These are phyloP conservation scores for Hemibagrus wyckioides DNA, from an alignment of 2,113 vertebrate species.

Conservation along the genomic window DNA sequence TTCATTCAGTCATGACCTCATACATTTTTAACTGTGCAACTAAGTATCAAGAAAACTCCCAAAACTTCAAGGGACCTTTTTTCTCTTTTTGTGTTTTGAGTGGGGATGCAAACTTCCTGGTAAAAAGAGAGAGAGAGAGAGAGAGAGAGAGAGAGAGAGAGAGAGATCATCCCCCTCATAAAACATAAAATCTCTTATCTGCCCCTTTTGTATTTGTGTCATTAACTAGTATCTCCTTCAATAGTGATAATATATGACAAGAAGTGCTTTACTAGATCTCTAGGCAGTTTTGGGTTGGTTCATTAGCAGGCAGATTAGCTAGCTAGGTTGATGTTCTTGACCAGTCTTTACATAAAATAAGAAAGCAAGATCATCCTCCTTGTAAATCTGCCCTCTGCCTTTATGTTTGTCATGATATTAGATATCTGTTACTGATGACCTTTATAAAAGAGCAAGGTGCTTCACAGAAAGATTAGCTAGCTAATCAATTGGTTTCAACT, in stretches of 20 bases:
- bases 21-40: conserved; percentile 15
- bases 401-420: background rate
- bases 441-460: background rate
- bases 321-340: background rate
- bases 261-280: background rate
- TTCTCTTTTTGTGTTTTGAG: conserved; percentile 1
- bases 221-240: background rate
- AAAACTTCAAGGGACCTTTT: background rate
- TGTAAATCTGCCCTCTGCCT: background rate
- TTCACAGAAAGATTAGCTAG: background rate
- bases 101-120: background rate
- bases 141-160: background rate
- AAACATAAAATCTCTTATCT: background rate
- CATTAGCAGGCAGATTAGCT: too few relatives aligned
- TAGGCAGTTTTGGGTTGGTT: background rate
- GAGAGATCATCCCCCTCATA: background rate
- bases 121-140: background rate
- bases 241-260: background rate
- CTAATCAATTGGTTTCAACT: background rate
- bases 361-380: background rate
- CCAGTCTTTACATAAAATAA: background rate
- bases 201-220: background rate
- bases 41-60: background rate
- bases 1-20: conserved; percentile 60
- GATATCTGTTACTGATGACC: background rate